Conservation (phyloP, 1,140 invertebrate species). For the Rhagoletis pomonella region DNA sequence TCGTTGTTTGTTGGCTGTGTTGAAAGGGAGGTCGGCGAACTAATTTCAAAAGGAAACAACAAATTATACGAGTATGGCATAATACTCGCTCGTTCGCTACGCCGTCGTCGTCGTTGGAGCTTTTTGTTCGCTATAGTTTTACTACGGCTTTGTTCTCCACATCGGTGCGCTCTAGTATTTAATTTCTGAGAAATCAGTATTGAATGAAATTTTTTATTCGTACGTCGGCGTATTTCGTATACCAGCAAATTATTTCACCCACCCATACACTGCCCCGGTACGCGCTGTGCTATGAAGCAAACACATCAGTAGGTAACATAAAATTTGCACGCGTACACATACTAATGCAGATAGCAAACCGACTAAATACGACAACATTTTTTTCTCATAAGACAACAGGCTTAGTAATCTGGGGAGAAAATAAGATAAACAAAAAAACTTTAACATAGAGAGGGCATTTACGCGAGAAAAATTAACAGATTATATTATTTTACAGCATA, state of each 20-base stretch:
- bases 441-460: too few species aligned
- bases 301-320: not conserved
- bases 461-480: too few species aligned
- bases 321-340: not conserved
- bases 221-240: not conserved
- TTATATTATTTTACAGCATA: too few species aligned
- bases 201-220: conserved; percentile 42
- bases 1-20: conserved; percentile 12
- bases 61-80: conserved; percentile 12
- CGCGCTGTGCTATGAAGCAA: not conserved
- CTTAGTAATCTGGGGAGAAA: not conserved
- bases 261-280: not conserved
- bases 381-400: not conserved
- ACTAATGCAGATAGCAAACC: not conserved
- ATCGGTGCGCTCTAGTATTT: conserved; percentile 27
- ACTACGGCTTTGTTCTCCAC: conserved; percentile 18
- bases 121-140: conserved; percentile 17
- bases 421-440: not conserved
- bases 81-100: not conserved
- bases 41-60: conserved; percentile 19
- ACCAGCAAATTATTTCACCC: not conserved
- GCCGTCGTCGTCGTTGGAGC: not conserved
- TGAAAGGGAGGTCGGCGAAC: conserved; percentile 41
- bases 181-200: conserved; percentile 22
- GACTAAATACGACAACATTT: not conserved